These are phyloP conservation scores for Hemiscyllium ocellatum DNA, from an alignment of 2,113 vertebrate genomes.

Conservation along the genomic window DNA sequence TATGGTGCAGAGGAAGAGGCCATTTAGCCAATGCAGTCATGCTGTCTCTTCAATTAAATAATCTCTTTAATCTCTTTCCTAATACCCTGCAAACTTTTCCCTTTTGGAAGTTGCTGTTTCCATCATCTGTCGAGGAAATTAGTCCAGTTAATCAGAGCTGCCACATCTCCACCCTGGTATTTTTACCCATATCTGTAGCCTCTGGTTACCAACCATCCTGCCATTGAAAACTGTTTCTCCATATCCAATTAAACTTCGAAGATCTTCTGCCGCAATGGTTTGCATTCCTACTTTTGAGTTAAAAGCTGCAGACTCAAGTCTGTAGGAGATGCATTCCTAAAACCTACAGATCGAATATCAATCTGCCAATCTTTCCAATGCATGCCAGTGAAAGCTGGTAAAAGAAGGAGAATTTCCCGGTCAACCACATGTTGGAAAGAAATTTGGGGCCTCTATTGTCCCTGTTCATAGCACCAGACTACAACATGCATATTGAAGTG, in stretches of 20 bases:
- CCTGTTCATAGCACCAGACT: neutral
- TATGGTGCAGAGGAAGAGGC: conserved; percentile 22
- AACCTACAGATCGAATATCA: neutral
- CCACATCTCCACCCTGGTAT: neutral
- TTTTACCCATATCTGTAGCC: neutral
- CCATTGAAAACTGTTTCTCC: neutral
- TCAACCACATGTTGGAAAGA: neutral
- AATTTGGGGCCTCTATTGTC: neutral
- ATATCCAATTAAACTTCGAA: neutral
- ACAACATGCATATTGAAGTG: neutral
- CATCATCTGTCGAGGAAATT: neutral
- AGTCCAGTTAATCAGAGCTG: conserved; percentile 47
- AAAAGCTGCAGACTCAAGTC: neutral
- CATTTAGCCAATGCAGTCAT: neutral
- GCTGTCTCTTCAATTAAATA: neutral
- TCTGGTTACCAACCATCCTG: neutral
- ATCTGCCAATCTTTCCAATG: neutral
- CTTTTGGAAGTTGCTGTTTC: neutral
- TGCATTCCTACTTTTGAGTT: no score
- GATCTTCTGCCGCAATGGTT: neutral
- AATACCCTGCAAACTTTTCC: conserved; percentile 44
- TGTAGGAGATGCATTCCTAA: neutral
- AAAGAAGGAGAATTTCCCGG: neutral
- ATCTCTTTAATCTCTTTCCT: conserved; percentile 37
- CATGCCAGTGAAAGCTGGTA: neutral